Percentiles rank a stretch among this genome's conserved stretches.
Evolutionary conservation across 2,797 vertebrate genomes (phyloP).

Genomic region (Tokudaia muenninki): DNA sequence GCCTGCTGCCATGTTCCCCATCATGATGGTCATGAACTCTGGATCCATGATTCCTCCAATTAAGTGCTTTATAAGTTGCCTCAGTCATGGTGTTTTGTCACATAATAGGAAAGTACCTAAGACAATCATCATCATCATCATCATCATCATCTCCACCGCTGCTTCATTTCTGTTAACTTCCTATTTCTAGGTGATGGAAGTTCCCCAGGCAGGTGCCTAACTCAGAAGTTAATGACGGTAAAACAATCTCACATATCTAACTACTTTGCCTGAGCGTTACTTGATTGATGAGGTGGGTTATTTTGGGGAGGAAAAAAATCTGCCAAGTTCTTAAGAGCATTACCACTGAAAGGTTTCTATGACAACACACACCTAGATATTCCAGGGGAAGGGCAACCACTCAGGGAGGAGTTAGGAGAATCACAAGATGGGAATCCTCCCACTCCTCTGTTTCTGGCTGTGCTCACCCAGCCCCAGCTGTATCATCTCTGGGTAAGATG

Average conservation of each 20-base stretch:
- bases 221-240: not conserved
- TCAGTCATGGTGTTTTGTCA: not conserved
- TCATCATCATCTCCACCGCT: not conserved
- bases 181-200: not conserved
- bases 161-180: not conserved
- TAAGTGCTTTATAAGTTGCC: not conserved
- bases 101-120: not conserved
- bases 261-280: conserved; percentile 13
- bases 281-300: conserved; percentile 76
- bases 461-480: accelerated
- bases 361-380: conserved; percentile 63
- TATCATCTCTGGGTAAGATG: no score
- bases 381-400: not conserved
- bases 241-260: conserved; percentile 15
- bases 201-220: not conserved
- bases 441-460: not conserved
- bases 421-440: not conserved
- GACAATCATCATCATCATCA: not conserved
- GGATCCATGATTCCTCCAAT: not conserved
- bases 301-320: conserved; percentile 58
- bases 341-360: conserved; percentile 68
- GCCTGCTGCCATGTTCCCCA: not conserved
- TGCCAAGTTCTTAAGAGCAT: conserved; percentile 15
- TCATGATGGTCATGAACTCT: not conserved
- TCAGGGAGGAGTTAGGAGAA: not conserved